A percentile compares a stretch with the other conserved stretches of the same genome.
phyloP scores from a whole-genome alignment of 2,797 vertebrate genomes.

The Tapera naevia region DNA sequence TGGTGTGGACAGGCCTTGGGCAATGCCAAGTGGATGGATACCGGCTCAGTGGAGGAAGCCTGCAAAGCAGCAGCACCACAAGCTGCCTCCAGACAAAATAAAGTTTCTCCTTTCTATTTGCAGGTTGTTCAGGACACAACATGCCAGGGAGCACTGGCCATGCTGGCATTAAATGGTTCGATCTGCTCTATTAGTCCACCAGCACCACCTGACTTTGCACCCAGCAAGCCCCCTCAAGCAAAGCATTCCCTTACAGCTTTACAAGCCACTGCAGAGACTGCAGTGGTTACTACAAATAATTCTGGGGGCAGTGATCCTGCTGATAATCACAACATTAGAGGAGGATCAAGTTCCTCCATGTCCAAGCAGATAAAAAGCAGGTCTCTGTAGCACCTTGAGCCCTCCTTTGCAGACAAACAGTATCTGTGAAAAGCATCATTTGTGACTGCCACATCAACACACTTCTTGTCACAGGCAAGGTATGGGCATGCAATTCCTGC shows the following conservation, averaged over 20 bases:
- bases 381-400: background rate
- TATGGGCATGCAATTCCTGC: background rate
- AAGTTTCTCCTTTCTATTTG: background rate
- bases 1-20: rapidly evolving
- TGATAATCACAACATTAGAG: slow-evolving; percentile 11
- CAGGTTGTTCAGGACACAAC: background rate
- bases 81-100: background rate
- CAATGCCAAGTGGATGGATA: rapidly evolving
- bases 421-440: background rate
- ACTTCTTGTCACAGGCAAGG: background rate
- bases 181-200: background rate
- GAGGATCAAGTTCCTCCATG: background rate
- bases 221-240: background rate
- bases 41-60: background rate
- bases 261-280: background rate
- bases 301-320: background rate
- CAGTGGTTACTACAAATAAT: background rate
- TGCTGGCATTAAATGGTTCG: background rate
- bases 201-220: background rate
- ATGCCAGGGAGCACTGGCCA: background rate
- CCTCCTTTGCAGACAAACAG: background rate
- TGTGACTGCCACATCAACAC: background rate
- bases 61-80: background rate
- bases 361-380: background rate
- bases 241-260: background rate